Base-by-base conservation (phyloP, 2,888 invertebrate genomes). In the Caenorhabditis imperialis region DNA sequence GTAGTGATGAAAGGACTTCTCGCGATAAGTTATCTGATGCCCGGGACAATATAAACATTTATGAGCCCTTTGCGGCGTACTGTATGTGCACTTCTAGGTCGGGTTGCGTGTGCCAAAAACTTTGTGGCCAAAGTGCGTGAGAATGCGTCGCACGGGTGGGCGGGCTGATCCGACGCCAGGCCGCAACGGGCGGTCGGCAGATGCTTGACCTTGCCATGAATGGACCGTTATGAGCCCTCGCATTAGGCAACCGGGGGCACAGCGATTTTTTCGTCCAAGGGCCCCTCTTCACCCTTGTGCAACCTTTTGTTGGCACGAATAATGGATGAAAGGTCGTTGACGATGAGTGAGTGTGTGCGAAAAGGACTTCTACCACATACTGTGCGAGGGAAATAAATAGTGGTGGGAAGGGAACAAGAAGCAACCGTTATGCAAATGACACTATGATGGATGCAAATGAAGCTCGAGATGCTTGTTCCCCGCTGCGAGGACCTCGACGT, bases 141-240 rank as follows among this genome's bases (percentile, higher is more conserved):
- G 25, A 45, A 18, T 30, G 23, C 35, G 50, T n/a, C 20, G 20
- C 2, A 14, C 20, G 33, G 50, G 16, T 35, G 25, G 2, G 27
- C 20, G 20, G 38, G 37, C 33, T 44, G 45, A 61, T 44, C 20
- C n/a, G n/a, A n/a, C n/a, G n/a, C n/a, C n/a, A n/a, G 47, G 42
- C 33, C 30, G 61, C 35, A 53, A 55, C 33, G 25, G 42, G 27
- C 27, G 35, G 60, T 44, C 54, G 27, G 35, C 57, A 70, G 42
- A 57, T 67, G 67, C 67, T 67, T 67, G 67, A 67, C 67, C 67
- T 67, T 67, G 67, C 57, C 55, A 50, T 50, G 42, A 50, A 50
- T 55, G 51, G n/a, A 23, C 33, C 50, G 33, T 51, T 67, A 58
- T 67, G 48, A 65, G 65, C 55, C 55, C 40, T 18, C 30, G 50